These are phyloP conservation scores for Carapus acus DNA, from an alignment of 2,797 vertebrate genomes.

Conservation along the genomic window DNA sequence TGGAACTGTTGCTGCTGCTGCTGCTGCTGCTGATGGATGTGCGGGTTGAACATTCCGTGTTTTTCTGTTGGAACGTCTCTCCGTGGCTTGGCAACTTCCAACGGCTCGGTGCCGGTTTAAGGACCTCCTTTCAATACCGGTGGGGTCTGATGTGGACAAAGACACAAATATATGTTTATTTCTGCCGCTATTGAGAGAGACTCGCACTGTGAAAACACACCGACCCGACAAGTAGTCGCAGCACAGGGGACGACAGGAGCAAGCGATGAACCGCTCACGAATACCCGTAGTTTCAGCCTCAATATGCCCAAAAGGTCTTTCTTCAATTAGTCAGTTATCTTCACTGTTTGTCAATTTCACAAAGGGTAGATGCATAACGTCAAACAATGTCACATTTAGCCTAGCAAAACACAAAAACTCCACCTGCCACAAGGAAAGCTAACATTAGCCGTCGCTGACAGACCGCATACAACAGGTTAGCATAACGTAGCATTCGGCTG, in stretches of 20 bases:
- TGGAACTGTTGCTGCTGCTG: constrained; percentile 81
- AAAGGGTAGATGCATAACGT: background rate
- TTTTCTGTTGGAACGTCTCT: constrained; percentile 10
- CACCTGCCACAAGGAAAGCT: constrained; percentile 48
- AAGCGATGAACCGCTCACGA: constrained; percentile 33
- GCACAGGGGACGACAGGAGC: constrained; percentile 30
- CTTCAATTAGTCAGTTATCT: background rate
- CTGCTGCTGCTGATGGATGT: constrained; percentile 77
- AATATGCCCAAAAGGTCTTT: constrained; percentile 35
- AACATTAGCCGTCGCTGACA: constrained; percentile 36
- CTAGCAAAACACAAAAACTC: constrained; percentile 4
- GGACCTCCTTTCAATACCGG: background rate
- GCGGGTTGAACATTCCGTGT: constrained; percentile 75
- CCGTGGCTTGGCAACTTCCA: constrained; percentile 10
- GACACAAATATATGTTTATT: background rate
- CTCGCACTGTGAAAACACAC: constrained; percentile 4
- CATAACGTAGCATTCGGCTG: constrained; percentile 37
- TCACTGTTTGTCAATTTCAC: background rate
- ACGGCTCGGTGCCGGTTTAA: background rate
- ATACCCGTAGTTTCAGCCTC: constrained; percentile 46
- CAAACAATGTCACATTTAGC: accelerated
- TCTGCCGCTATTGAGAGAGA: background rate
- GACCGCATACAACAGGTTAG: constrained; percentile 38
- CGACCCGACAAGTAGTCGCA: constrained; percentile 23
- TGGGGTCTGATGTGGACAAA: background rate